Percentiles rank a stretch among this genome's conserved stretches.
phyloP scores from a whole-genome alignment of 2,113 vertebrate genomes.

The Channa maculata region DNA sequence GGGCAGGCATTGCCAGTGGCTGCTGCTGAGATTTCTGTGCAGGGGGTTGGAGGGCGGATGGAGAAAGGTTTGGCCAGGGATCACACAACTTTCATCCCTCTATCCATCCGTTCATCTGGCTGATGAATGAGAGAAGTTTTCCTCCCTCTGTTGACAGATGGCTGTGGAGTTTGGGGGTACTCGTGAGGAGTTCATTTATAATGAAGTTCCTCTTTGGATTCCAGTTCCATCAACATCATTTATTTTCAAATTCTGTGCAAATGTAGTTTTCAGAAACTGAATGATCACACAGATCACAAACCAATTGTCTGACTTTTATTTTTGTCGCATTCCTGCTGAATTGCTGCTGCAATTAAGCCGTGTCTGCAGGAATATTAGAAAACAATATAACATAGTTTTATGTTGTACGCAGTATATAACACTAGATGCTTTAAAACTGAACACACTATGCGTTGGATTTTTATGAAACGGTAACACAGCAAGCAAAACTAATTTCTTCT shows the following conservation, averaged over 20 bases:
- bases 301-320: constrained; percentile 36
- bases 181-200: constrained; percentile 71
- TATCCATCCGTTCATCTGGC: constrained; percentile 59
- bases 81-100: constrained; percentile 67
- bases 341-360: constrained; percentile 18
- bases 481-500: too few species aligned
- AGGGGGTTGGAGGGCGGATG: constrained; percentile 75
- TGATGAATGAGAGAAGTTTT: constrained; percentile 73
- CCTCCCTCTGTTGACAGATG: constrained; percentile 75
- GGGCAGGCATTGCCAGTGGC: constrained; percentile 71
- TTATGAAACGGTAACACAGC: too few species aligned
- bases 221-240: constrained; percentile 61
- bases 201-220: constrained; percentile 65
- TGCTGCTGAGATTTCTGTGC: constrained; percentile 70
- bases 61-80: constrained; percentile 73
- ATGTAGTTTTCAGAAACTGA: constrained; percentile 56
- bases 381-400: constrained; percentile 2
- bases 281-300: constrained; percentile 40
- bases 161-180: constrained; percentile 60
- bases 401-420: neutral
- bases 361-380: constrained; percentile 23
- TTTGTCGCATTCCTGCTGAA: constrained; percentile 19
- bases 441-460: too few species aligned
- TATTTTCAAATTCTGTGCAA: constrained; percentile 63
- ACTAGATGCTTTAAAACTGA: too few species aligned